phyloP scores from a whole-genome alignment of 2,888 invertebrate genomes.

The Plagodis dolabraria region DNA sequence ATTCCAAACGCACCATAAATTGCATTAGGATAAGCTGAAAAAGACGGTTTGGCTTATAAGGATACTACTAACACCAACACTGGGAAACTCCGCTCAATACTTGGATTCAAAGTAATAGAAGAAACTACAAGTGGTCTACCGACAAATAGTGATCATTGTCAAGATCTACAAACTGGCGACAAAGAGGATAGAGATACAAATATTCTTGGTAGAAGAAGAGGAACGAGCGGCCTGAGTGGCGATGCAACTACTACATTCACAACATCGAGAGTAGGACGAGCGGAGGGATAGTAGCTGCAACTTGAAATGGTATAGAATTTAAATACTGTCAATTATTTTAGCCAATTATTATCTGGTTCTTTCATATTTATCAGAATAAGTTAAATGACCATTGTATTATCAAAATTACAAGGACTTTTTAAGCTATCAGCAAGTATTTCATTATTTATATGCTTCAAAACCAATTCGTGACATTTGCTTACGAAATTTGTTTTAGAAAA shows the following conservation, averaged over 20 bases:
- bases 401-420: too few relatives aligned
- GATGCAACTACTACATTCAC: slow-evolving; percentile 83
- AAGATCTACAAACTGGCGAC: slow-evolving; percentile 76
- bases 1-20: slow-evolving; percentile 21
- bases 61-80: slow-evolving; percentile 76
- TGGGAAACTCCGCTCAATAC: slow-evolving; percentile 74
- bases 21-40: slow-evolving; percentile 19
- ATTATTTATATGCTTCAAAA: too few relatives aligned
- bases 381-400: too few relatives aligned
- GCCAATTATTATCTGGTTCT: slow-evolving; percentile 34
- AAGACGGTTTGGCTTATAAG: slow-evolving; percentile 65
- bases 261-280: slow-evolving; percentile 80
- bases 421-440: too few relatives aligned
- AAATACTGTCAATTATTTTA: slow-evolving; percentile 7
- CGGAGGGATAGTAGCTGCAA: slow-evolving; percentile 72
- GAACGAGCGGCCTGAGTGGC: slow-evolving; percentile 72
- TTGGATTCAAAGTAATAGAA: slow-evolving; percentile 75
- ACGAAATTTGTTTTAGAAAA: too few relatives aligned
- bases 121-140: slow-evolving; percentile 82
- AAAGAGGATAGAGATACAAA: slow-evolving; percentile 74
- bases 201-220: slow-evolving; percentile 76
- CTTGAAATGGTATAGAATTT: slow-evolving; percentile 77
- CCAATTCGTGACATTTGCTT: too few relatives aligned
- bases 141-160: slow-evolving; percentile 70
- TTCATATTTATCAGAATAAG: too few relatives aligned